Evolutionary conservation across 2,888 invertebrate species (phyloP), one percentile per base, ranked within the genome.

Genomic region (Psococerastis gibbosa): DNA sequence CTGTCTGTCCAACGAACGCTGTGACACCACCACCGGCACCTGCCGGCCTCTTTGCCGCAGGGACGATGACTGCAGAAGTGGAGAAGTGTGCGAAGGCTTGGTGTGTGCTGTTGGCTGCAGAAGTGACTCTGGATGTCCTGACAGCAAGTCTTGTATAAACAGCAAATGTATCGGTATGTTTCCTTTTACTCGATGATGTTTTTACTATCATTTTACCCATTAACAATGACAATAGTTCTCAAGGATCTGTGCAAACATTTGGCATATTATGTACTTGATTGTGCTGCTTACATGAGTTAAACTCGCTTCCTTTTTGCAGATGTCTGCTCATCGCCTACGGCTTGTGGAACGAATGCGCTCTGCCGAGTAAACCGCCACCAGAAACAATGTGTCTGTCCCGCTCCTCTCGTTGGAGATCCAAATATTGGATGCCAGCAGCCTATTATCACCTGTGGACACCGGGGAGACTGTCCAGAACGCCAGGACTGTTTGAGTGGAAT

Each of bases 11-110:
- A 88, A 87, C 50, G 89, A 89, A 63, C 69, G 78, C 44, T 85
- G 84, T 52, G 73, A 73, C 46, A 54, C 57, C n/a, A 52, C 59
- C 3, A 56, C 57, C n/a, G 84, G 87, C 43, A 73, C 84, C 2
- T 89, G 89, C 56, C 81, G 81, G 51, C 80, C 84, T 1, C 68
- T 85, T 2, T 89, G 88, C 54, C 72, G 83, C 42, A 71, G 75
- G 43, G 87, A 88, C 56, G 78, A 80, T 50, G 88, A 89, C 55
- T 91, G 91, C 53, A 73, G 81, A 42, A 80, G 76, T 51, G 85
- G 82, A 31, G 88, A 89, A 63, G 75, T 89, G 43, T 91, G 89
- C 54, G 76, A 84, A 56, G 78, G 80, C 20, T 66, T 85, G 22
- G 70, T 78, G 45, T 91, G 91, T 56, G 63, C 72, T 8, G 67